These are phyloP conservation scores for Blastobasis lacticolella DNA, from an alignment of 2,888 invertebrate species.

Conservation along the genomic window DNA sequence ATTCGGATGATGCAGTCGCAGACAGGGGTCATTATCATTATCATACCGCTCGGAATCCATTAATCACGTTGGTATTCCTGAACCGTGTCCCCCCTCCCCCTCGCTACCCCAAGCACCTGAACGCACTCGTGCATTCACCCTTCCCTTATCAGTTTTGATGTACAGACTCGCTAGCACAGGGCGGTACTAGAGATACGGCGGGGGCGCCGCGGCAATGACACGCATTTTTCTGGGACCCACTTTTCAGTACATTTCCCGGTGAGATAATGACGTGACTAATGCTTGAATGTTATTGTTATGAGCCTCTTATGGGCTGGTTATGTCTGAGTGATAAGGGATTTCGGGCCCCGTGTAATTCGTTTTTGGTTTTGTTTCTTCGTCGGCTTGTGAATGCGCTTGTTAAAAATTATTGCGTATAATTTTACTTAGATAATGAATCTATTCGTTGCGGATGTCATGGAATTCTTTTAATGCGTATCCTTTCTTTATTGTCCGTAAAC, in stretches of 20 bases:
- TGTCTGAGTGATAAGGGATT: too few relatives aligned
- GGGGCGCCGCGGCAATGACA: constrained; percentile 42
- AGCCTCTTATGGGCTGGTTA: too few relatives aligned
- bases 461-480: too few relatives aligned
- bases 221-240: constrained; percentile 23
- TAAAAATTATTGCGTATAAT: too few relatives aligned
- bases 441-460: too few relatives aligned
- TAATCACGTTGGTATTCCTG: constrained; percentile 69
- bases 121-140: constrained; percentile 63
- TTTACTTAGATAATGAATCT: too few relatives aligned
- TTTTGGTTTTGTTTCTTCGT: too few relatives aligned
- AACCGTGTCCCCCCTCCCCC: constrained; percentile 24
- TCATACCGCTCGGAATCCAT: constrained; percentile 59
- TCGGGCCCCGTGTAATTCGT: too few relatives aligned
- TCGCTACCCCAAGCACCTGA: constrained; percentile 8
- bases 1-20: constrained; percentile 59
- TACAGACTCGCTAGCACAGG: constrained; percentile 47
- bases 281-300: not conserved
- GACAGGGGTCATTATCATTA: constrained; percentile 69
- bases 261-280: constrained; percentile 9
- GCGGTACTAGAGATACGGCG: constrained; percentile 35
- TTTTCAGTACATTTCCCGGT: constrained; percentile 11
- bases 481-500: too few relatives aligned
- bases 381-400: too few relatives aligned
- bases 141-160: constrained; percentile 67